Base-by-base conservation (phyloP, 2,113 vertebrate genomes). In the Amphiprion ocellaris region DNA sequence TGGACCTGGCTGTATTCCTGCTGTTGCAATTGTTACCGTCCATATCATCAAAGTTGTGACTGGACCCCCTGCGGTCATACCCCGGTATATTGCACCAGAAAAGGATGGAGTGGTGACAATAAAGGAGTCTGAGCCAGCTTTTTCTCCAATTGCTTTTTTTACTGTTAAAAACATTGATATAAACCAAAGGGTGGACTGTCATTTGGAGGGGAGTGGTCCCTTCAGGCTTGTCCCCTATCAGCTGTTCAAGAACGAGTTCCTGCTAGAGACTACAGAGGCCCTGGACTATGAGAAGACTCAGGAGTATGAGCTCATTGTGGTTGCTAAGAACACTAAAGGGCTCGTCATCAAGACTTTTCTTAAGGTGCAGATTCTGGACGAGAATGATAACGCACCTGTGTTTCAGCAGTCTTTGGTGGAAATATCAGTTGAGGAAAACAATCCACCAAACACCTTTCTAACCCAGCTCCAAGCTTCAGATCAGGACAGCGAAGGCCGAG, bases 141-240 rank as follows among this genome's bases (percentile, higher is more conserved):
- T 97, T 82, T 95, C 98, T 37, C 98, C 98, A 0, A 95, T 99
- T 56, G 98, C 98, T 16, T 98, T 99, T 94, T 99, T 98, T 81
- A 98, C 97, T 1, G 90, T 99, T 46, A 97, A 96, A 88, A 98
- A 98, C 63, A 94, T 95, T 0, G 96, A 96, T 74, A 90, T 89
- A 21, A 96, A 95, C 76, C 96, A 96, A 69, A 94, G 91, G 67
- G 95, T 97, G 19, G 92, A 93, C 67, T 99, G 98, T 81, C 90
- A 95, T 87, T 89, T 99, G 86, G 96, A 99, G 54, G 95, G 96
- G 4, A 85, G 88, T 14, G 98, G 97, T 2, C 97, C 98, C 0
- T 99, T 99, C 89, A 93, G 95, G 24, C 88, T 99, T 66, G 91
- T 92, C 4, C 97, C 97, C 0, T 99, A 99, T 84, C 95, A 96